Evolutionary conservation across 2,113 vertebrate genomes (phyloP), one percentile per base, ranked within the genome.

Genomic region (Ctenomys sociabilis): DNA sequence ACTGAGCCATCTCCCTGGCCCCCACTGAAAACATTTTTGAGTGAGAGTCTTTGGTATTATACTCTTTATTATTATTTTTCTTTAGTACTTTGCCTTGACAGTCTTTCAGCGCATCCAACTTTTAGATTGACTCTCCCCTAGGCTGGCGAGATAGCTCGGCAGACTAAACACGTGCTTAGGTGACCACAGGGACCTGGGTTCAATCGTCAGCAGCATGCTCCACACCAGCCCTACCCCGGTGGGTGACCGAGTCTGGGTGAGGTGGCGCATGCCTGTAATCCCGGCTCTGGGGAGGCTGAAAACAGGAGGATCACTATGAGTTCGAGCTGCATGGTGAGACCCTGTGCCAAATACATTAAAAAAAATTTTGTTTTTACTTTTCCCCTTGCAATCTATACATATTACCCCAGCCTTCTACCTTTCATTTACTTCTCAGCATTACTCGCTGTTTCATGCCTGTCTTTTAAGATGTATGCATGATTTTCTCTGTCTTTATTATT

Each of bases 401-500:
- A 94, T 89, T 52, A 37, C n/a, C 85, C 21, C 32, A 68, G 5
- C 32, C 28, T 66, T 89, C 57, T 94, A 40, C 37, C 49, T 85
- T 89, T 94, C n/a, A 35, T 82, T 77, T 86, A n/a, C 59, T 61
- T 2, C 64, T 40, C 5, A 89, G 45, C 0, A 17, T 28, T 63
- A 32, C 4, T 88, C 82, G 35, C 19, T 88, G 13, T n/a, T 93
- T 40, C 35, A 12, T 49, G 22, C 63, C 83, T 75, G 21, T 83
- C 5, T 77, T 96, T 77, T 75, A 26, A 94, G 80, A 6, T 81
- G 10, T 77, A 77, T 80, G 61, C 45, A 24, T 11, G 77, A 61
- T 54, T 96, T 85, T 85, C 52, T 87, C 63, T 93, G 16, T 93
- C 24, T 92, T 92, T 83, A 6, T 9, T 92, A 5, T 78, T 77